Evolutionary conservation across 2,797 vertebrate species (phyloP), one percentile per base, ranked within the genome.

Genomic region (Cryptoblepharus egeriae): DNA sequence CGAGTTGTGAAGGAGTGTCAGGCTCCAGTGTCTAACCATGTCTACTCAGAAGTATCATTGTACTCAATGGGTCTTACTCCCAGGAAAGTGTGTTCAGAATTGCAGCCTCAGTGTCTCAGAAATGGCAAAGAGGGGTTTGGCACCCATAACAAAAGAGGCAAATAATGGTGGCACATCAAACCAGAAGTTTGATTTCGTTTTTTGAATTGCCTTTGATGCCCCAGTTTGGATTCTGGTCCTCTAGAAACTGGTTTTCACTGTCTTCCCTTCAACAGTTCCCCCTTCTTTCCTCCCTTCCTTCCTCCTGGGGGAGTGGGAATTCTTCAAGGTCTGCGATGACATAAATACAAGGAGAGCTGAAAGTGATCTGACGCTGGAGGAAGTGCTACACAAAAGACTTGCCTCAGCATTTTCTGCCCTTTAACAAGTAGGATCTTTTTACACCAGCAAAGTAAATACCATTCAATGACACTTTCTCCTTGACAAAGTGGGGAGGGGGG

Each of bases 321-420:
- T 45, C 35, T 37, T 81, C 71, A 75, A 78, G 70, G 61, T 72
- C 61, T 8, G 24, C 8, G 24, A 26, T 73, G 60, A 57, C 74
- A 58, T n/a, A 30, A 58, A 42, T 39, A 52, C 60, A 64, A 77
- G 52, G 63, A 74, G 58, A 77, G 39, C 60, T 81, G 84, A 85
- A 81, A 81, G 69, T 63, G 69, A 74, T 72, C 52, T 52, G 74
- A 77, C 60, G 49, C 39, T n/a, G 61, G 63, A 30, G 37, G 37
- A 77, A 67, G 39, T 20, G 60, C n/a, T 24, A 42, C 60, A 8
- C 18, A 58, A 71, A 78, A 26, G 28, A 55, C 68, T 73, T 60
- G 30, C 9, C 32, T 85, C 69, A 85, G 75, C 84, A 77, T 20
- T 67, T 74, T 81, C 75, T 67, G 55, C 30, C 49, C 39, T 77